These are phyloP conservation scores for Syncerus caffer DNA, from an alignment of 2,797 vertebrate species.

Conservation along the genomic window DNA sequence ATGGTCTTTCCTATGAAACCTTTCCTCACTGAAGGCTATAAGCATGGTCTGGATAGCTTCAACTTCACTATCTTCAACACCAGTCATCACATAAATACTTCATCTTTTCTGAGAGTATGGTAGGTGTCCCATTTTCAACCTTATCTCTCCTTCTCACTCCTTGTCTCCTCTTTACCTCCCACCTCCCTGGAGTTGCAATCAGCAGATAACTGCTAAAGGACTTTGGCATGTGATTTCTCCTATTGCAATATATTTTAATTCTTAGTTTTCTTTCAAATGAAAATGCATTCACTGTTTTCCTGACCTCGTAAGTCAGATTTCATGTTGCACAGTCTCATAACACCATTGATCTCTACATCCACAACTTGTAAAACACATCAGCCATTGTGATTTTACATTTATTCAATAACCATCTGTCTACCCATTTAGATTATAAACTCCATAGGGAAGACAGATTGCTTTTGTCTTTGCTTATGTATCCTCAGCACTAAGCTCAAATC, in stretches of 20 bases:
- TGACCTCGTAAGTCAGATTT: neutral
- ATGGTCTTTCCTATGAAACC: neutral
- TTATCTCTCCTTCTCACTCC: neutral
- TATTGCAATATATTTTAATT: slow-evolving; percentile 18
- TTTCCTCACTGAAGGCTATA: neutral
- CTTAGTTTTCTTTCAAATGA: neutral
- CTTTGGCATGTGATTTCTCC: neutral
- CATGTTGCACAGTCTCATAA: neutral
- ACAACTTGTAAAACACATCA: neutral
- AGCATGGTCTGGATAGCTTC: neutral
- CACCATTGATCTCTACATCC: neutral
- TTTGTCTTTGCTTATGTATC: neutral
- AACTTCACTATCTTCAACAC: neutral
- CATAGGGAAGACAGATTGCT: neutral
- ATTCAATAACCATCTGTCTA: neutral
- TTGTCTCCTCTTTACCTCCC: neutral
- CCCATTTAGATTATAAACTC: neutral
- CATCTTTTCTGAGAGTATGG: neutral
- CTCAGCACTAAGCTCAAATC: neutral
- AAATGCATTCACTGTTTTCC: neutral
- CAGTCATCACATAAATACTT: neutral
- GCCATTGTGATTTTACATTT: neutral
- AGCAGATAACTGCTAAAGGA: neutral
- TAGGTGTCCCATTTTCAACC: neutral
- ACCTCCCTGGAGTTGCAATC: neutral